Evolutionary conservation across 2,113 vertebrate species (phyloP).

Genomic region (Mastomys coucha): DNA sequence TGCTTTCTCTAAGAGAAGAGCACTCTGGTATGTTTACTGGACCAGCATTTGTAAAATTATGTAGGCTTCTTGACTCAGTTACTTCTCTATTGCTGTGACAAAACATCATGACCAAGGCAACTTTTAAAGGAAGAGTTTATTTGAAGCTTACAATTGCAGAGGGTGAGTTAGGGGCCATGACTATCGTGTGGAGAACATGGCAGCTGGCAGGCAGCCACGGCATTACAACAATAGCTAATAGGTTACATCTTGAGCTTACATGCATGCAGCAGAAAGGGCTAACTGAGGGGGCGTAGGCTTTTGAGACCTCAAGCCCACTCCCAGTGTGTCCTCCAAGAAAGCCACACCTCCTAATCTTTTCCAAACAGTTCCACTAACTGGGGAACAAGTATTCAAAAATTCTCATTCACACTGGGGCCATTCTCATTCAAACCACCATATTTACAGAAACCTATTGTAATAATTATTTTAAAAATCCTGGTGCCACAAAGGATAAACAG

Average conservation of each 20-base stretch:
- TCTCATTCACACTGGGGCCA: not conserved
- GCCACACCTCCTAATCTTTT: not conserved
- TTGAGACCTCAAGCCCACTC: not conserved
- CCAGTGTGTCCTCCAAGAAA: not conserved
- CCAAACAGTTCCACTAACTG: not conserved
- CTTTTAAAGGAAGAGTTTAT: not conserved
- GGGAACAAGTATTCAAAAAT: not conserved
- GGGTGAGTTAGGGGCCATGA: not conserved
- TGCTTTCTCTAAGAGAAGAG: not conserved
- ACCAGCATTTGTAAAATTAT: not conserved
- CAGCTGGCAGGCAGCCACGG: not conserved
- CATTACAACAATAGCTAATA: not conserved
- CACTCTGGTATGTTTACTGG: not conserved
- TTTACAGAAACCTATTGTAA: not conserved
- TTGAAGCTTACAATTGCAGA: not conserved
- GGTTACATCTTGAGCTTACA: not conserved
- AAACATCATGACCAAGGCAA: not conserved
- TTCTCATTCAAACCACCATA: not conserved
- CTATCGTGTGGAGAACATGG: not conserved
- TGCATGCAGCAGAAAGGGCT: not conserved
- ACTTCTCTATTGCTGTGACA: not conserved
- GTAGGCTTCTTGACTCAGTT: not conserved
- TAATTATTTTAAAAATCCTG: too few species aligned
- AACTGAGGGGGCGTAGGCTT: not conserved
- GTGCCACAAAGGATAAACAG: too few species aligned